Percentiles rank a stretch among this genome's conserved stretches.
phyloP scores from a whole-genome alignment of 2,113 vertebrate species.

The Paralichthys olivaceus region DNA sequence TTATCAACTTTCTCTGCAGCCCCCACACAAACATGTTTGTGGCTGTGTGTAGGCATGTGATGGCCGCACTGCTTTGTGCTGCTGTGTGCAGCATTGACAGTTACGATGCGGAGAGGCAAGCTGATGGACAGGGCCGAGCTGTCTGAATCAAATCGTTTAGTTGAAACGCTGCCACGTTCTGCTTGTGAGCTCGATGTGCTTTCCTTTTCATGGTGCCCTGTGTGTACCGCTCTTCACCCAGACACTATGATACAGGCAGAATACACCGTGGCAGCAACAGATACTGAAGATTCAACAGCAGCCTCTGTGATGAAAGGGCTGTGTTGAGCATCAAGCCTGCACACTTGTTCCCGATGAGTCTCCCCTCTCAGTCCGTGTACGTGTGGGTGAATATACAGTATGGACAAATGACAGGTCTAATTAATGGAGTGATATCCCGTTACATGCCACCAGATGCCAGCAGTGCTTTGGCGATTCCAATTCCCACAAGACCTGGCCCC shows the following conservation, averaged over 20 bases:
- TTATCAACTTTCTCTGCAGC: slow-evolving; percentile 34
- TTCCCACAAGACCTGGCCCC: slow-evolving; percentile 60
- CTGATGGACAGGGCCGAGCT: slow-evolving; percentile 18
- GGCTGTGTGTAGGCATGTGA: slow-evolving; percentile 45
- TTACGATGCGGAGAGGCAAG: slow-evolving; percentile 39
- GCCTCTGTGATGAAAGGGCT: slow-evolving; percentile 16
- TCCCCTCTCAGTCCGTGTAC: not conserved
- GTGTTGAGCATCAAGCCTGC: slow-evolving; percentile 6
- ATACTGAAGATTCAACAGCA: slow-evolving; percentile 18
- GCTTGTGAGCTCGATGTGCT: slow-evolving; percentile 30
- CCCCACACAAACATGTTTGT: slow-evolving; percentile 17
- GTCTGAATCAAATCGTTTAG: slow-evolving; percentile 43
- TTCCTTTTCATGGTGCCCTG: slow-evolving; percentile 35
- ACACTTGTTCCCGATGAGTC: not conserved
- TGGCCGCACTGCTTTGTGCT: slow-evolving; percentile 28
- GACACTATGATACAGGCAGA: slow-evolving; percentile 11
- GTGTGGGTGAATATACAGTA: slow-evolving; percentile 13
- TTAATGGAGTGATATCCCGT: slow-evolving; percentile 68
- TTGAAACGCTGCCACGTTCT: slow-evolving; percentile 31
- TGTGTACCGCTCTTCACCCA: not conserved
- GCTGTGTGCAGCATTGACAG: slow-evolving; percentile 17
- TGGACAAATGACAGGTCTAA: slow-evolving; percentile 48
- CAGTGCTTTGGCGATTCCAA: slow-evolving; percentile 67
- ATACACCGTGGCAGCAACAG: slow-evolving; percentile 12
- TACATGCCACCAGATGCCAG: slow-evolving; percentile 82